Conservation (phyloP, 1,140 invertebrate species). For the Elysia chlorotica region DNA sequence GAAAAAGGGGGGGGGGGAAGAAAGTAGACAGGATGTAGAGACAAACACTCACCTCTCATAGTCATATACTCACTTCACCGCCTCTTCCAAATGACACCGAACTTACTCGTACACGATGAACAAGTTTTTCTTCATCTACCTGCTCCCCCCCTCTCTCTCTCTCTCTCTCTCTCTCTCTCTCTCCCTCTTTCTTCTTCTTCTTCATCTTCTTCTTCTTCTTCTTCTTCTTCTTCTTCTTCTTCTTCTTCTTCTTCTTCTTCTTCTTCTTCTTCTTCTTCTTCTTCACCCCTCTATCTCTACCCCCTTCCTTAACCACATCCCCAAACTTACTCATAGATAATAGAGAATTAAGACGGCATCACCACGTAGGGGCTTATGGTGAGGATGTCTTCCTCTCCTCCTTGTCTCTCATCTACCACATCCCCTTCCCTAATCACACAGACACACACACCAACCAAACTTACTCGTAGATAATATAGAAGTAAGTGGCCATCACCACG, state of each 20-base stretch:
- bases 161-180: neutral
- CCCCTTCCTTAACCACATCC: neutral
- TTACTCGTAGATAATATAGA: constrained; percentile 44
- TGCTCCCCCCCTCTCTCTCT: neutral
- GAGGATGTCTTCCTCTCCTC: neutral
- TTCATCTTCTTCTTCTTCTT: neutral
- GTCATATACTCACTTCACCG: neutral
- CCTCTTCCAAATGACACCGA: neutral
- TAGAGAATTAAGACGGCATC: too few species aligned
- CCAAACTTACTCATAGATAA: neutral
- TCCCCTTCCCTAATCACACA: neutral
- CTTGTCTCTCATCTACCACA: neutral
- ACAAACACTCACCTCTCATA: neutral
- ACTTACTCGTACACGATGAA: neutral
- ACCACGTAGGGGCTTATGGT: too few species aligned
- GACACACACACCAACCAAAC: neutral
- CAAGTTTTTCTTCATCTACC: neutral
- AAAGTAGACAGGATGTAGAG: neutral
- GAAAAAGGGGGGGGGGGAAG: neutral
- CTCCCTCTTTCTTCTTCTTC: neutral
- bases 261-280: neutral
- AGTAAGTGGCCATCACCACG: constrained; percentile 79
- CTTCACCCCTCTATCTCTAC: neutral
- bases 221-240: neutral
- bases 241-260: neutral